Percentiles rank a stretch among this genome's conserved stretches.
phyloP scores from a whole-genome alignment of 2,113 vertebrate species.

The Percina caprodes region DNA sequence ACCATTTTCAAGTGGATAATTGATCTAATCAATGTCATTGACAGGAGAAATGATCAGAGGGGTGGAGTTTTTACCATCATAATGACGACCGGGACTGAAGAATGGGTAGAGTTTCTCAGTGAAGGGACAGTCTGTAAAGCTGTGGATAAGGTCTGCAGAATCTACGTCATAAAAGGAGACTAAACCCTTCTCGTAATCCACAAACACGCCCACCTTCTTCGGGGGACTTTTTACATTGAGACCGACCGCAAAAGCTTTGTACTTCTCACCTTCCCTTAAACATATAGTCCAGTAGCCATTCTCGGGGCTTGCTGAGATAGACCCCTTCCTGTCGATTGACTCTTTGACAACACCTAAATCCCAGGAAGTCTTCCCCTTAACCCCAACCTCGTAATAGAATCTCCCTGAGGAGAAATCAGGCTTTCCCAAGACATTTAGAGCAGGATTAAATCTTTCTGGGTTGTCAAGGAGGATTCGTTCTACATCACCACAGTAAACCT shows the following conservation, averaged over 20 bases:
- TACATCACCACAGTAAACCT: neutral
- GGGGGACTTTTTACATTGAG: neutral
- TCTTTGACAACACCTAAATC: conserved; percentile 49
- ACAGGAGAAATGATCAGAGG: conserved; percentile 43
- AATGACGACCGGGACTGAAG: conserved; percentile 11
- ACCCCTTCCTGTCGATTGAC: conserved; percentile 34
- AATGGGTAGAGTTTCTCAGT: conserved; percentile 41
- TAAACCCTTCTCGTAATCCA: conserved; percentile 13
- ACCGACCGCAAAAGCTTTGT: neutral
- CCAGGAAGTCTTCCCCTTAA: conserved; percentile 48
- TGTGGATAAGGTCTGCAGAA: conserved; percentile 22
- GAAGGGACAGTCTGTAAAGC: conserved; percentile 36
- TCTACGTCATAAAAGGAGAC: conserved; percentile 45
- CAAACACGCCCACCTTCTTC: conserved; percentile 54
- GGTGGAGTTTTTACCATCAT: neutral
- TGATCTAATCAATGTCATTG: neutral
- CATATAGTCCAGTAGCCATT: conserved; percentile 37
- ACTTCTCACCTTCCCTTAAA: neutral
- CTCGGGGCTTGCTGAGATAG: accelerated
- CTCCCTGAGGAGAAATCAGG: conserved; percentile 48
- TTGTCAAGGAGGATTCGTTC: neutral
- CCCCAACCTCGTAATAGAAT: conserved; percentile 59
- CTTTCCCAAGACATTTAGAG: conserved; percentile 35
- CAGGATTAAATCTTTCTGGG: conserved; percentile 10
- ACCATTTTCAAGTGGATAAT: neutral